Percentiles rank a stretch among this genome's conserved stretches.
Conservation (phyloP, 2,888 invertebrate genomes). For the Drosophila rubida region DNA sequence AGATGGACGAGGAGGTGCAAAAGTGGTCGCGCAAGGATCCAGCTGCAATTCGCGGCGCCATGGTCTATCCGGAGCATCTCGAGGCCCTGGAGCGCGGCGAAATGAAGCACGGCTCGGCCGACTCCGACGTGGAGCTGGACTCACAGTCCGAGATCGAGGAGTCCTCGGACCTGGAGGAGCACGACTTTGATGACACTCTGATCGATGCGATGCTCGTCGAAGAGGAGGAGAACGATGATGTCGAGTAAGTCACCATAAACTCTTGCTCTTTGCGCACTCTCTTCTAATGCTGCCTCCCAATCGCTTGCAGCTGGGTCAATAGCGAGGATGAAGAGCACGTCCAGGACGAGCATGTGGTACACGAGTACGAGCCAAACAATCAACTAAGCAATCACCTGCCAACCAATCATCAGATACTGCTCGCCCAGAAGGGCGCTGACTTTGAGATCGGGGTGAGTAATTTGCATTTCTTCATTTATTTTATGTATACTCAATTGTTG, state of each 20-base stretch:
- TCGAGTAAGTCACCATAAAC: constrained; percentile 68
- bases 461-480: not conserved
- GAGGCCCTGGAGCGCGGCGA: constrained; percentile 94
- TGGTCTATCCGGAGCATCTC: constrained; percentile 96
- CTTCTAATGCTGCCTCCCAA: not conserved
- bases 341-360: constrained; percentile 26
- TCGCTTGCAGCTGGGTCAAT: constrained; percentile 38
- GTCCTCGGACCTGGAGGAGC: constrained; percentile 86
- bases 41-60: constrained; percentile 94
- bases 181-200: constrained; percentile 86
- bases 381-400: constrained; percentile 49
- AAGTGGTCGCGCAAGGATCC: constrained; percentile 99
- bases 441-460: constrained; percentile 87
- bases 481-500: not conserved
- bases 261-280: not conserved
- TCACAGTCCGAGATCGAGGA: constrained; percentile 85
- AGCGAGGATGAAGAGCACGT: constrained; percentile 62
- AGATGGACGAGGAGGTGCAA: constrained; percentile 99
- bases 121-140: constrained; percentile 87
- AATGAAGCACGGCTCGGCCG: constrained; percentile 91
- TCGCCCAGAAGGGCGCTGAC: constrained; percentile 84
- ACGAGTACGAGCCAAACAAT: constrained; percentile 31
- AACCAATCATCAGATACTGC: constrained; percentile 53
- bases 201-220: constrained; percentile 85
- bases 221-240: constrained; percentile 85